Conservation (phyloP, 1,140 invertebrate species). For the Belonocnema kinseyi region DNA sequence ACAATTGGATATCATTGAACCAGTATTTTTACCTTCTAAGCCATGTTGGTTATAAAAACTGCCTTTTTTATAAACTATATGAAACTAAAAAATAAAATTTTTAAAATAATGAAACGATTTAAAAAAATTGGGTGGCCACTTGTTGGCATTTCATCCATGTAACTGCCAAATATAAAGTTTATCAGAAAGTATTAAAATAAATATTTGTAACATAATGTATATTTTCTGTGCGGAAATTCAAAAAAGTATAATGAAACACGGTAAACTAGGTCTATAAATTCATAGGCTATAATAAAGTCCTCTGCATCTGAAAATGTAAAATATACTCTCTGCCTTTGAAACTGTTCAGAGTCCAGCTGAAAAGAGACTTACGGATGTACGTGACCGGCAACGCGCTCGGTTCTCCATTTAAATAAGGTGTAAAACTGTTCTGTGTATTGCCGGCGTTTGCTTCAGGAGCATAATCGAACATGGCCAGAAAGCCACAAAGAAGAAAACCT, state of each 20-base stretch:
- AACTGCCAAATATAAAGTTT: background rate
- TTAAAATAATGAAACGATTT: too few relatives aligned
- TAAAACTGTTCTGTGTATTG: slow-evolving; percentile 60
- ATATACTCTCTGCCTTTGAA: background rate
- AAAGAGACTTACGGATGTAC: slow-evolving; percentile 65
- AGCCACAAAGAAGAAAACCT: slow-evolving; percentile 66
- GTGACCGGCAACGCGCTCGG: slow-evolving; percentile 57
- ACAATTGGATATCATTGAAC: too few relatives aligned
- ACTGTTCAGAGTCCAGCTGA: background rate
- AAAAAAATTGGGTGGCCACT: too few relatives aligned
- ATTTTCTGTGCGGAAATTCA: too few relatives aligned
- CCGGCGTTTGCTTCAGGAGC: slow-evolving; percentile 60
- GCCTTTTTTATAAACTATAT: too few relatives aligned
- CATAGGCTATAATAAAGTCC: background rate
- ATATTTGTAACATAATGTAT: too few relatives aligned
- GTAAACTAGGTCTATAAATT: background rate
- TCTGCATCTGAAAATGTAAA: background rate
- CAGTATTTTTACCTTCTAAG: too few relatives aligned
- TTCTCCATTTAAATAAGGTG: slow-evolving; percentile 67
- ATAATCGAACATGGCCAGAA: slow-evolving; percentile 68
- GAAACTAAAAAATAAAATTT: too few relatives aligned
- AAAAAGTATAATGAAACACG: background rate
- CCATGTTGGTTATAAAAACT: too few relatives aligned
- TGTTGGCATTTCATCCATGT: background rate
- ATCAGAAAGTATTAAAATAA: background rate